Evolutionary conservation across 2,113 vertebrate genomes (phyloP).

Genomic region (Amblyopsis rosae): DNA sequence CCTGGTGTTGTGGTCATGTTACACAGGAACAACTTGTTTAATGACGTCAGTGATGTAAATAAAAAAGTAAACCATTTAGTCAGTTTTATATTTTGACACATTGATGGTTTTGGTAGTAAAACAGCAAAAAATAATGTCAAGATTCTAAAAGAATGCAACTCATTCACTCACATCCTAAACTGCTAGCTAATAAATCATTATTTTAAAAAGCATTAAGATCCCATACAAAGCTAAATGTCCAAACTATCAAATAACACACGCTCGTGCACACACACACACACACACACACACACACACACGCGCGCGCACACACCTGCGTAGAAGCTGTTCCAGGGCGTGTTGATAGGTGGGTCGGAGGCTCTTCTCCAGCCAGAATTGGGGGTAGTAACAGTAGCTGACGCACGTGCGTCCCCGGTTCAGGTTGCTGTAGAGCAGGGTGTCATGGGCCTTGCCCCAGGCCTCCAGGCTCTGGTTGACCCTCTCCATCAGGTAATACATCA

Average conservation of each 20-base stretch:
- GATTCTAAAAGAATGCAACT: neutral
- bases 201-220: too few relatives aligned
- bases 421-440: slow-evolving; percentile 82
- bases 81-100: neutral
- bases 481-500: slow-evolving; percentile 97
- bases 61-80: neutral
- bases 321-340: slow-evolving; percentile 84
- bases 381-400: slow-evolving; percentile 92
- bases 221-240: too few relatives aligned
- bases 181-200: too few relatives aligned
- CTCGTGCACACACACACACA: neutral
- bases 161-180: too few relatives aligned
- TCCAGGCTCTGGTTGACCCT: slow-evolving; percentile 88
- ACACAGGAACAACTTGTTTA: neutral
- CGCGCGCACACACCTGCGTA: slow-evolving; percentile 80
- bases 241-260: too few relatives aligned
- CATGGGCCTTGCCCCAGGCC: slow-evolving; percentile 90
- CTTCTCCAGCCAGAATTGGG: slow-evolving; percentile 89
- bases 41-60: neutral
- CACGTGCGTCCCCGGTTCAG: slow-evolving; percentile 85
- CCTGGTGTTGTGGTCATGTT: too few relatives aligned
- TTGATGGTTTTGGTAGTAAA: neutral
- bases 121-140: neutral
- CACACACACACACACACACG: too few relatives aligned
- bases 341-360: slow-evolving; percentile 85